phyloP scores from a whole-genome alignment of 2,797 vertebrate species.

The Notolabrus celidotus region DNA sequence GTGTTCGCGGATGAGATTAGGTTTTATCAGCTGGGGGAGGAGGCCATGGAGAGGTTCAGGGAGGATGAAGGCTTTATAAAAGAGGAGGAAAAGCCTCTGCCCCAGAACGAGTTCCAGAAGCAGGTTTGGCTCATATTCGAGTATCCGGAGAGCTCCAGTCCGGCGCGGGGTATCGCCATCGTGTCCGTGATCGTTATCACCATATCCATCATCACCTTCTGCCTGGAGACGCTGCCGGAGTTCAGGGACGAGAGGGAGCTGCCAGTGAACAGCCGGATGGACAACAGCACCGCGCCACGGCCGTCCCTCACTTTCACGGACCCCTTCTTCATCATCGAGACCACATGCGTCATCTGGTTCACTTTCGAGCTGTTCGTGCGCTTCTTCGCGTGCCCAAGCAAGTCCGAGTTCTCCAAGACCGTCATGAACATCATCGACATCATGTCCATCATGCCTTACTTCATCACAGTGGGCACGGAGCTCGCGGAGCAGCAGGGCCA shows the following conservation, averaged over 20 bases:
- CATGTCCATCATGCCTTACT: slow-evolving; percentile 97
- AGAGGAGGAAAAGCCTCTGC: slow-evolving; percentile 94
- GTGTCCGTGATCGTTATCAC: slow-evolving; percentile 97
- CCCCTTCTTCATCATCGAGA: slow-evolving; percentile 97
- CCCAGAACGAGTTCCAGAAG: slow-evolving; percentile 92
- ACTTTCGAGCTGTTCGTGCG: slow-evolving; percentile 95
- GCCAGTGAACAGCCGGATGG: slow-evolving; percentile 72
- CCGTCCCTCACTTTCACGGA: slow-evolving; percentile 89
- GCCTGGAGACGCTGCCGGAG: slow-evolving; percentile 96
- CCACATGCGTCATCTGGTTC: slow-evolving; percentile 98
- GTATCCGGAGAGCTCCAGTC: slow-evolving; percentile 94
- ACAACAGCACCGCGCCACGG: slow-evolving; percentile 82
- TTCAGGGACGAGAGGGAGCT: slow-evolving; percentile 94
- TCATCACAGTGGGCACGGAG: slow-evolving; percentile 96
- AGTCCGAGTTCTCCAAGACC: slow-evolving; percentile 91
- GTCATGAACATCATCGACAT: slow-evolving; percentile 96
- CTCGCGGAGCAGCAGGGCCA: slow-evolving; percentile 90
- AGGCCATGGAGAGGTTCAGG: slow-evolving; percentile 93
- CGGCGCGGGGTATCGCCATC: slow-evolving; percentile 94
- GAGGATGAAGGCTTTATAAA: slow-evolving; percentile 97
- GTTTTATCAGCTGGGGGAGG: slow-evolving; percentile 95
- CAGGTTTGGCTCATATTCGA: slow-evolving; percentile 99
- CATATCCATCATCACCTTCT: slow-evolving; percentile 98
- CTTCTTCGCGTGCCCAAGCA: slow-evolving; percentile 94
- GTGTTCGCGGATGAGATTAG: slow-evolving; percentile 95